These are phyloP conservation scores for Coturnix japonica DNA, from an alignment of 2,113 vertebrate genomes.

Conservation along the genomic window DNA sequence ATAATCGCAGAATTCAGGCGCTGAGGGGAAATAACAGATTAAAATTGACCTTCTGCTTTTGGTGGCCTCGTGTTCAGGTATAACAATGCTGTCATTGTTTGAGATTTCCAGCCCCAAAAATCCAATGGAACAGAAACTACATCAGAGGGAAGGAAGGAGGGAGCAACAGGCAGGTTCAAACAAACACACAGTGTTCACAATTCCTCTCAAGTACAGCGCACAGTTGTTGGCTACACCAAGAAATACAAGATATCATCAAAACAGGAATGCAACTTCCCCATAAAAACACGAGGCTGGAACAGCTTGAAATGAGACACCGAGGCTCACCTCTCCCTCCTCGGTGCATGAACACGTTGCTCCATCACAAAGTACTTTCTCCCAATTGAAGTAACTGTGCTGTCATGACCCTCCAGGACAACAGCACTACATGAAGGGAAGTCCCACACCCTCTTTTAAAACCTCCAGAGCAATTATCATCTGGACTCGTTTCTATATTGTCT, in stretches of 20 bases:
- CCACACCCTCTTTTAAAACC: not conserved
- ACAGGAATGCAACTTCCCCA: fast-evolving
- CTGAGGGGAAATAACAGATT: slow-evolving; percentile 68
- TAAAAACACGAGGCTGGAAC: not conserved
- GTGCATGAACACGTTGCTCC: not conserved
- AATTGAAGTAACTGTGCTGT: not conserved
- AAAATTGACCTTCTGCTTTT: not conserved
- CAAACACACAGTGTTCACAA: not conserved
- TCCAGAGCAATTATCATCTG: not conserved
- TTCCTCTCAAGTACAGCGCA: not conserved
- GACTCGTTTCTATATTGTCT: not conserved
- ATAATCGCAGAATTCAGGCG: slow-evolving; percentile 97
- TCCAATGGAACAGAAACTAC: not conserved
- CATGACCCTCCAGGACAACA: not conserved
- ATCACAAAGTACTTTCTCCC: not conserved
- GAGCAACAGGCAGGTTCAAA: not conserved
- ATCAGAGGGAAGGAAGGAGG: not conserved
- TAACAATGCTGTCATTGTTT: fast-evolving
- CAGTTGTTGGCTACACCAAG: not conserved
- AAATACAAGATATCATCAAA: not conserved
- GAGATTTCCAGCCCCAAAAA: not conserved
- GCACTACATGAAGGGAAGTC: not conserved
- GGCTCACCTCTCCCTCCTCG: not conserved
- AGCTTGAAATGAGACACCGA: not conserved
- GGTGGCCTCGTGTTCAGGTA: not conserved